Evolutionary conservation across 1,140 invertebrate genomes (phyloP), one percentile per base, ranked within the genome.

Genomic region (Trichogramma pretiosum): DNA sequence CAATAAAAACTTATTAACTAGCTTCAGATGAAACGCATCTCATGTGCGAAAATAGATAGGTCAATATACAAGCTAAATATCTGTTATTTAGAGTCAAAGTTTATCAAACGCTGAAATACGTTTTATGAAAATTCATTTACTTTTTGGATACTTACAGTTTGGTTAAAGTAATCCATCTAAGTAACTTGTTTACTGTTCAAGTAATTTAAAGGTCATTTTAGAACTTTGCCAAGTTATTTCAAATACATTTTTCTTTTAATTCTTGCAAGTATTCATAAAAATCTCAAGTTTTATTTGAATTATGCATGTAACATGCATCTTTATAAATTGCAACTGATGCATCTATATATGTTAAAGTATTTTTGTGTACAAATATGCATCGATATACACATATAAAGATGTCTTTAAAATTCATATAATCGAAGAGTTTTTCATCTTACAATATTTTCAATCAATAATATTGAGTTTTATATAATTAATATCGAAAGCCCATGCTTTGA

Each of bases 1-100:
- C 49, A 17, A 51, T 51, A 46, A 51, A 46, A 51, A 46, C 43
- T 51, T 51, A 51, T 19, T 34, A 16, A 16, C 43, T 46, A 51
- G 11, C 5, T n/a, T n/a, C 5, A 9, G 40, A 46, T 26, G 32
- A 18, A 24, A 21, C 43, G 38, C 38, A 41, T 36, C 36, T 41
- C n/a, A n/a, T 51, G 43, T 51, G 38, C 43, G 44, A 46, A 34
- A 33, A 28, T 28, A 28, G 5, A n/a, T n/a, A n/a, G n/a, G n/a
- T n/a, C n/a, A n/a, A n/a, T n/a, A n/a, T 30, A 32, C n/a, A 14
- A 9, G 45, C 22, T 39, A 46, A 41, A 41, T 36, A 32, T n/a
- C 41, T 24, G 45, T 50, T 39, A 39, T 5, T 50, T 8, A 36
- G 44, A 37, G 21, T n/a, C n/a, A n/a, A n/a, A n/a, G n/a, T n/a